These are phyloP conservation scores for Ianthella basta DNA, from an alignment of 37 sponge, comb jelly and placozoan species.

Conservation along the genomic window DNA sequence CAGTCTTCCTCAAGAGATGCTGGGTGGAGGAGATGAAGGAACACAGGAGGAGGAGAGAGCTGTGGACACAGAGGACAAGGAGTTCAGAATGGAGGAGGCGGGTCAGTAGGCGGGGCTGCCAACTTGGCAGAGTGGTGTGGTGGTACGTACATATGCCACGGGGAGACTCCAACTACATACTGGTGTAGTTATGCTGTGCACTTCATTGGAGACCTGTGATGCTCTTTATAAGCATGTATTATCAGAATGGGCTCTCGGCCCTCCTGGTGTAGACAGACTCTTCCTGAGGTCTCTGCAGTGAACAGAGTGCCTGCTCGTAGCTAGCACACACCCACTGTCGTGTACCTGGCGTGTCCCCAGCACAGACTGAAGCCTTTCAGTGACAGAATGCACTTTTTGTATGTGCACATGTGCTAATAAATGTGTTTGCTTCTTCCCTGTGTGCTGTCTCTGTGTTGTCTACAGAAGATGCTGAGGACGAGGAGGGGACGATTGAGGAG, in stretches of 20 bases:
- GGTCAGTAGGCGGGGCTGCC: background rate
- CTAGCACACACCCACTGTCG: too few species aligned
- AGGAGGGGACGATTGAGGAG: slow-evolving; percentile 74
- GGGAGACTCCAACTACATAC: background rate
- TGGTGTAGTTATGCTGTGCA: background rate
- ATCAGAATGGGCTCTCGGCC: background rate
- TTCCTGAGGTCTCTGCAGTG: slow-evolving; percentile 12
- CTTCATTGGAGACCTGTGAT: background rate
- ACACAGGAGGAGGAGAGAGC: background rate
- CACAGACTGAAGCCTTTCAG: too few species aligned
- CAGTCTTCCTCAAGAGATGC: slow-evolving; percentile 74
- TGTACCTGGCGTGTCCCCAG: too few species aligned
- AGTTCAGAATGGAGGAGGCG: slow-evolving; percentile 15
- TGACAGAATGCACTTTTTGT: too few species aligned
- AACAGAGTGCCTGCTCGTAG: too few species aligned
- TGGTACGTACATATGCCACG: slow-evolving; percentile 4
- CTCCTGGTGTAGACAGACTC: background rate
- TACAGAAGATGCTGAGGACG: slow-evolving; percentile 42
- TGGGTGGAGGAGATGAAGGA: slow-evolving; percentile 5
- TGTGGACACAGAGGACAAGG: slow-evolving; percentile 28
- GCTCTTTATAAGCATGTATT: background rate
- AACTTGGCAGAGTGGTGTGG: background rate
- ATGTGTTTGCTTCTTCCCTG: too few species aligned
- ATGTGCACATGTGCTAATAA: too few species aligned
- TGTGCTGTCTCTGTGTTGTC: background rate